Percentiles rank a stretch among this genome's conserved stretches.
Conservation (phyloP, 2,888 invertebrate genomes). For the Noctua janthina region DNA sequence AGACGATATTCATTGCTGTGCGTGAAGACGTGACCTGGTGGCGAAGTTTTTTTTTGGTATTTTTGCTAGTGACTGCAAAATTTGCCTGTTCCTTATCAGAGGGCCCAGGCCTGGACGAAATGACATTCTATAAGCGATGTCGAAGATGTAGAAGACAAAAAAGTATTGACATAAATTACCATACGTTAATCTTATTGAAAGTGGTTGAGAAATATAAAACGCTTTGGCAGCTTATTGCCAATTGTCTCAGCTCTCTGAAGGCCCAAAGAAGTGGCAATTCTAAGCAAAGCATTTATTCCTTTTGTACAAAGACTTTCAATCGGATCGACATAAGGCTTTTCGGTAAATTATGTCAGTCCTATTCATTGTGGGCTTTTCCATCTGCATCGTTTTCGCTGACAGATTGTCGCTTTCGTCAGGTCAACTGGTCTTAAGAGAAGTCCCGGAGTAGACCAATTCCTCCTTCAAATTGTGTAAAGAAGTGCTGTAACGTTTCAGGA, state of each 20-base stretch:
- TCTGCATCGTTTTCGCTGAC: neutral
- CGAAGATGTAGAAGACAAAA: neutral
- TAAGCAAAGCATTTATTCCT: neutral
- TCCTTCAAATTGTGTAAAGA: constrained; percentile 43
- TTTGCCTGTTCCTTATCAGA: neutral
- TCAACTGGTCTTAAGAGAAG: neutral
- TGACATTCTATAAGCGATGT: neutral
- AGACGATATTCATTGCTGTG: neutral
- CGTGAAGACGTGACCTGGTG: neutral
- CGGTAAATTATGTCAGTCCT: neutral
- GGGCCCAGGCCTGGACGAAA: too few species aligned
- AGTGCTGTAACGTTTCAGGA: constrained; percentile 79
- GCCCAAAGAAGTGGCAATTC: neutral
- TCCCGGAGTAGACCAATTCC: neutral
- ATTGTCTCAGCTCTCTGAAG: neutral
- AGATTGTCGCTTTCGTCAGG: neutral
- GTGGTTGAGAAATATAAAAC: neutral
- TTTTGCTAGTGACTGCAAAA: neutral
- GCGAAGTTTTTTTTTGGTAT: neutral
- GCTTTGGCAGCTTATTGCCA: neutral
- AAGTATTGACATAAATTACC: neutral
- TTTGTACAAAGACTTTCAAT: neutral
- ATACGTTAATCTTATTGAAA: neutral
- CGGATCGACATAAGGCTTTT: neutral
- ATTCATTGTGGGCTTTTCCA: neutral